Conservation (phyloP, 2,888 invertebrate genomes). For the Parochlus steinenii region DNA sequence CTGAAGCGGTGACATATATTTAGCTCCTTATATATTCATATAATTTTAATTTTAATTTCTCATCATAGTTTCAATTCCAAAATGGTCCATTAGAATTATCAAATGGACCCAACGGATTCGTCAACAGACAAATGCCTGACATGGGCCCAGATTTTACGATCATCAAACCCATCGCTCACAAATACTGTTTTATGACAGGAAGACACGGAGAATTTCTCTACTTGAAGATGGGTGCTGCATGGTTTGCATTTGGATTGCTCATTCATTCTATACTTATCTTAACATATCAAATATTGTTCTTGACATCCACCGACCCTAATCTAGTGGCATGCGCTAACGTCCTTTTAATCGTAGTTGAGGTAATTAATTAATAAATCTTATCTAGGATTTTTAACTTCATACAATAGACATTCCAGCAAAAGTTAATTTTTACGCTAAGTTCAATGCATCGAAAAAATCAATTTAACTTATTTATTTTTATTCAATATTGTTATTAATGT, state of each 20-base stretch:
- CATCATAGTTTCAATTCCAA: constrained; percentile 16
- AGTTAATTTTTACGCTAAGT: too few species aligned
- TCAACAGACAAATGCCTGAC: constrained; percentile 25
- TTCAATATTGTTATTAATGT: too few species aligned
- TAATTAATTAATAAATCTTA: too few species aligned
- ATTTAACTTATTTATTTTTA: too few species aligned
- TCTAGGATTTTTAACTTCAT: too few species aligned
- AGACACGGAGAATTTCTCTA: constrained; percentile 58
- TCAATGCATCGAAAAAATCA: too few species aligned
- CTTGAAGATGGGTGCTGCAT: constrained; percentile 55
- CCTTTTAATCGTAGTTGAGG: too few species aligned
- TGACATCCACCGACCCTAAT: constrained; percentile 34
- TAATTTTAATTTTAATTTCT: too few species aligned
- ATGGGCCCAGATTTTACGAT: constrained; percentile 20
- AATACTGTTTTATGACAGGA: constrained; percentile 48
- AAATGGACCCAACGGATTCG: constrained; percentile 18
- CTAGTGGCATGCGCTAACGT: constrained; percentile 44
- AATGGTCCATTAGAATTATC: constrained; percentile 4
- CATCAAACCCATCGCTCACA: constrained; percentile 33
- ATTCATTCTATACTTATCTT: constrained; percentile 55
- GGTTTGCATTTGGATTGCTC: constrained; percentile 61
- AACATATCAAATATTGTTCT: constrained; percentile 46
- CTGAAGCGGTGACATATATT: too few species aligned
- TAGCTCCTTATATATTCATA: too few species aligned
- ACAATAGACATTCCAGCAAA: too few species aligned